Percentiles rank a stretch among this genome's conserved stretches.
Conservation (phyloP, 2,113 vertebrate genomes). For the Casuarius casuarius region DNA sequence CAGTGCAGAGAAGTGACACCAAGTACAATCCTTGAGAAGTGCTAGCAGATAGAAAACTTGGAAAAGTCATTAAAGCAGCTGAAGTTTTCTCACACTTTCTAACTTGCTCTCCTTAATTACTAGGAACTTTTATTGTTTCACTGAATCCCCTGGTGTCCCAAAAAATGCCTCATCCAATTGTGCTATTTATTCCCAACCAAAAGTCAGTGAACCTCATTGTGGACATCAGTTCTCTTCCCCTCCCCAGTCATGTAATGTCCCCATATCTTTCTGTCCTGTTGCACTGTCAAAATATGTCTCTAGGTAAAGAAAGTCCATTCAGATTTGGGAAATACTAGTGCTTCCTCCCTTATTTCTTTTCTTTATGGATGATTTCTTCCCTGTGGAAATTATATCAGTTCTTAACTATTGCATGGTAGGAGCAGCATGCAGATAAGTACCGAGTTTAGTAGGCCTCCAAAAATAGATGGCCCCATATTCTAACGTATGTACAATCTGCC, state of each 20-base stretch:
- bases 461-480: neutral
- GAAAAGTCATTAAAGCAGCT: neutral
- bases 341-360: neutral
- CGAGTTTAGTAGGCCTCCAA: neutral
- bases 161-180: neutral
- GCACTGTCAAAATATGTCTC: neutral
- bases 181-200: neutral
- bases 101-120: neutral
- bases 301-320: neutral
- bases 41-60: neutral
- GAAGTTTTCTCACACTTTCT: neutral
- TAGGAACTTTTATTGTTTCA: neutral
- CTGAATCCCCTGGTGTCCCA: neutral
- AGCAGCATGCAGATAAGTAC: neutral
- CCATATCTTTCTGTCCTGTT: neutral
- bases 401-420: neutral
- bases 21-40: neutral
- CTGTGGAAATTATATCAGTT: neutral
- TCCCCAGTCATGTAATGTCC: neutral
- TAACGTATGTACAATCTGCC: neutral
- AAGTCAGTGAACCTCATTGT: neutral
- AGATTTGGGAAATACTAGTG: neutral
- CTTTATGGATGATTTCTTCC: neutral
- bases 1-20: neutral
- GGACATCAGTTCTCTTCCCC: neutral